Evolutionary conservation across 2,888 invertebrate genomes (phyloP).

Genomic region (Notodonta dromedarius): DNA sequence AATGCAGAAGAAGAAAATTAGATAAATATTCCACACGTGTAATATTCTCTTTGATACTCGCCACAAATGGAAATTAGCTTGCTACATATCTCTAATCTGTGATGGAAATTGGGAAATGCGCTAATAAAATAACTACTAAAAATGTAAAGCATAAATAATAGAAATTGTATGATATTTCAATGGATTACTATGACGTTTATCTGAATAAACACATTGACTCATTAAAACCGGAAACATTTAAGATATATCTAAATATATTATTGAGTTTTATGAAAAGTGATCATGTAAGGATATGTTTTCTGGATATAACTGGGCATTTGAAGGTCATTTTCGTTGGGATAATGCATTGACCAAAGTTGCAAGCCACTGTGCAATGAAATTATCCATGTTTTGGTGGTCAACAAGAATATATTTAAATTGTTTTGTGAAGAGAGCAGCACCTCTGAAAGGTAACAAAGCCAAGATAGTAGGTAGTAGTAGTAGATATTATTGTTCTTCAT

Average conservation of each 20-base stretch:
- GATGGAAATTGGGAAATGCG: no score
- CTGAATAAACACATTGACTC: background rate
- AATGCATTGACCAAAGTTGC: conserved; percentile 19
- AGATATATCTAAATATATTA: conserved; percentile 32
- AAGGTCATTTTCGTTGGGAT: conserved; percentile 42
- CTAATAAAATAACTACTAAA: background rate
- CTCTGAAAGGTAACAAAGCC: background rate
- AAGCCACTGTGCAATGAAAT: conserved; percentile 32
- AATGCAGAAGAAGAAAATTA: no score
- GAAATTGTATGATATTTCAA: conserved; percentile 10
- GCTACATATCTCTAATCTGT: no score
- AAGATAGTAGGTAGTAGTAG: no score
- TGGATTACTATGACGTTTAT: background rate
- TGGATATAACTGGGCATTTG: conserved; percentile 21
- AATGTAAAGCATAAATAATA: background rate
- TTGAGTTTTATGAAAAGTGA: conserved; percentile 35
- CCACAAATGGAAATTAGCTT: no score
- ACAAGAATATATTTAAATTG: conserved; percentile 9
- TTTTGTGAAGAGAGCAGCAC: background rate
- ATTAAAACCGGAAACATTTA: conserved; percentile 14
- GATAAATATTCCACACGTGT: no score
- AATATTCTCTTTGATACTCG: no score
- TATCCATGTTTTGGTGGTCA: conserved; percentile 25
- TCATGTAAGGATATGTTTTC: conserved; percentile 35
- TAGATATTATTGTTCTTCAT: no score